Evolutionary conservation across 2,113 vertebrate genomes (phyloP).

Genomic region (Dasyprocta punctata): DNA sequence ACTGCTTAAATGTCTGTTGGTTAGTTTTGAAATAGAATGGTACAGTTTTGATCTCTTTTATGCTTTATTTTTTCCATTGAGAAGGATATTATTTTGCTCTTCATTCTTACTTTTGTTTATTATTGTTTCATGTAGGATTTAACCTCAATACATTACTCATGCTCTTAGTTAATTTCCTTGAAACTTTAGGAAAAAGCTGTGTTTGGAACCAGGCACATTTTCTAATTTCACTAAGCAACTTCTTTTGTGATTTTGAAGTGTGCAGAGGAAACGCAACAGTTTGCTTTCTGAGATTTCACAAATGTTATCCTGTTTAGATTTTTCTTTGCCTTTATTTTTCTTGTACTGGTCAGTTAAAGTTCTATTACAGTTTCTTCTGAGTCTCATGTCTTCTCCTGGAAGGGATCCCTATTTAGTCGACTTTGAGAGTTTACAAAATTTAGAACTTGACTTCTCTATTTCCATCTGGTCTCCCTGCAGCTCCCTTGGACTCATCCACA

Average conservation of each 20-base stretch:
- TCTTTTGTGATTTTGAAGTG: background rate
- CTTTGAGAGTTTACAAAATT: background rate
- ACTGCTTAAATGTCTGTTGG: background rate
- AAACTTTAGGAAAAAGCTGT: background rate
- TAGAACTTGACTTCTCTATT: background rate
- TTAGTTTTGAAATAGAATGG: constrained; percentile 24
- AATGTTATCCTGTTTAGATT: background rate
- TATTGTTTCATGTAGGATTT: constrained; percentile 20
- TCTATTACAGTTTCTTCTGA: background rate
- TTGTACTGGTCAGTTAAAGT: background rate
- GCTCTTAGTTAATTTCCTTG: background rate
- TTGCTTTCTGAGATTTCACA: background rate
- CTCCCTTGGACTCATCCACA: background rate
- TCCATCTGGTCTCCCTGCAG: background rate
- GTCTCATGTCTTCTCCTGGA: background rate
- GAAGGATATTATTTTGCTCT: background rate
- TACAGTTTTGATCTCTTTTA: constrained; percentile 46
- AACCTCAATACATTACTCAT: background rate
- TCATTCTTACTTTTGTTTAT: background rate
- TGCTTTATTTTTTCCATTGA: background rate
- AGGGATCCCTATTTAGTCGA: background rate
- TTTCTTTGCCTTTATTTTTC: background rate
- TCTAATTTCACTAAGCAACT: background rate
- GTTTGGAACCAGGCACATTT: background rate
- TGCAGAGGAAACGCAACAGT: background rate